phyloP scores from a whole-genome alignment of 2,888 invertebrate species.

The Steinernema scapterisci region DNA sequence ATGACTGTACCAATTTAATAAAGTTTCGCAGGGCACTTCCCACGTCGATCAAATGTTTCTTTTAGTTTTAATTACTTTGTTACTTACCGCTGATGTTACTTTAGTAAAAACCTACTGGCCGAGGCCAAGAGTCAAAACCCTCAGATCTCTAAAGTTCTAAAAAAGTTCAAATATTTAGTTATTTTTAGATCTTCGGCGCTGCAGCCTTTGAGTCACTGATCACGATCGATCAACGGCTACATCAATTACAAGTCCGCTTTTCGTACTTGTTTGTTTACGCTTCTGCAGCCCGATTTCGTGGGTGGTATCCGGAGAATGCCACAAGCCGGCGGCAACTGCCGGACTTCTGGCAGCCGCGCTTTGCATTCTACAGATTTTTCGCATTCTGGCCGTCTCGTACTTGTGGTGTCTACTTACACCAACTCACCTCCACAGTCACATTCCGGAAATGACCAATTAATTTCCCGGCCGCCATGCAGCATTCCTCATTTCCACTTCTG shows the following conservation, averaged over 20 bases:
- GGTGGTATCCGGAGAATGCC: slow-evolving; percentile 22
- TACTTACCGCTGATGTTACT: no score
- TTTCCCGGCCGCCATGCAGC: not conserved
- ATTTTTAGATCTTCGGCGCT: not conserved
- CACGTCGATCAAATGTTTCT: no score
- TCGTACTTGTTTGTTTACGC: slow-evolving; percentile 5
- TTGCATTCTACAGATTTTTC: slow-evolving; percentile 15
- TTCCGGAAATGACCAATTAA: slow-evolving; percentile 18
- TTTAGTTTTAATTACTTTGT: no score
- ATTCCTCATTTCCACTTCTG: no score
- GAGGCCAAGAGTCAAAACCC: not conserved
- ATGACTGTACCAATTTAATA: no score
- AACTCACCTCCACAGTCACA: not conserved
- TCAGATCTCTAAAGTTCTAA: not conserved
- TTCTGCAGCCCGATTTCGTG: not conserved
- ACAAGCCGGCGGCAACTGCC: not conserved
- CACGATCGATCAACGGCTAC: not conserved
- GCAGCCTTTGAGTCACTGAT: not conserved
- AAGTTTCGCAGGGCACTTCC: no score
- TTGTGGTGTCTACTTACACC: slow-evolving; percentile 12
- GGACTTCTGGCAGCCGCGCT: not conserved
- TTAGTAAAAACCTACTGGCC: not conserved
- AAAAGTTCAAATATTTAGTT: not conserved
- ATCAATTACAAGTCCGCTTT: not conserved
- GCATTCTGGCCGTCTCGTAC: not conserved